phyloP scores from a whole-genome alignment of 2,113 vertebrate genomes.

The Nycticebus coucang region DNA sequence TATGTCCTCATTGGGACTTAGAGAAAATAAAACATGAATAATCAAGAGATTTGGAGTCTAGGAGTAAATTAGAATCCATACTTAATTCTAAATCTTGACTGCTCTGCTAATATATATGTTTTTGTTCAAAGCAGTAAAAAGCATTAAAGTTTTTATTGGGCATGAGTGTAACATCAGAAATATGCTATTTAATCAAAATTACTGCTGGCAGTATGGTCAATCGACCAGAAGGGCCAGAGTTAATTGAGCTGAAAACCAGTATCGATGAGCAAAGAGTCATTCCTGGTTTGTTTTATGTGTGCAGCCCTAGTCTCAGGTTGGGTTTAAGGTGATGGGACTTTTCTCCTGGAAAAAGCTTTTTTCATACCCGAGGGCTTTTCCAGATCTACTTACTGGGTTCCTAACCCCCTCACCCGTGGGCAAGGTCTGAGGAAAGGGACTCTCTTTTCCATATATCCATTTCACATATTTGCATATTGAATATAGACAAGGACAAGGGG shows the following conservation, averaged over 20 bases:
- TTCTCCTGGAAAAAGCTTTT: slow-evolving; percentile 47
- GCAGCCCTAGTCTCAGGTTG: not conserved
- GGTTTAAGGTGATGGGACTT: not conserved
- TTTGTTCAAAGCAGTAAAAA: slow-evolving; percentile 34
- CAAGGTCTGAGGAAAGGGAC: not conserved
- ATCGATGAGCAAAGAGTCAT: not conserved
- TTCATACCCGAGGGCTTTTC: not conserved
- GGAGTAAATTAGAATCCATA: not conserved
- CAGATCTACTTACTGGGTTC: not conserved
- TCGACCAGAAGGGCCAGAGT: slow-evolving; percentile 34
- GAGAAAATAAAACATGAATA: not conserved
- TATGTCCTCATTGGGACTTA: not conserved
- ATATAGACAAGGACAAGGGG: not conserved
- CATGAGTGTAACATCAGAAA: slow-evolving; percentile 15
- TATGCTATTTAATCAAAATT: slow-evolving; percentile 35
- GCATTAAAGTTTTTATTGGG: slow-evolving; percentile 24
- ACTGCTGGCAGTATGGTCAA: not conserved
- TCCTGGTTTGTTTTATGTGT: slow-evolving; percentile 39
- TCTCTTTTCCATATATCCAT: not conserved
- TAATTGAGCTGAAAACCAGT: slow-evolving; percentile 57
- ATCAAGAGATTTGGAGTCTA: not conserved
- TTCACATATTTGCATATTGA: not conserved
- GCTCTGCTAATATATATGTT: not conserved
- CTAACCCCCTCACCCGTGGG: not conserved
- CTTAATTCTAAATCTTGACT: slow-evolving; percentile 6